These are phyloP conservation scores for Columba guinea DNA, from an alignment of 2,797 vertebrate species.

Conservation along the genomic window DNA sequence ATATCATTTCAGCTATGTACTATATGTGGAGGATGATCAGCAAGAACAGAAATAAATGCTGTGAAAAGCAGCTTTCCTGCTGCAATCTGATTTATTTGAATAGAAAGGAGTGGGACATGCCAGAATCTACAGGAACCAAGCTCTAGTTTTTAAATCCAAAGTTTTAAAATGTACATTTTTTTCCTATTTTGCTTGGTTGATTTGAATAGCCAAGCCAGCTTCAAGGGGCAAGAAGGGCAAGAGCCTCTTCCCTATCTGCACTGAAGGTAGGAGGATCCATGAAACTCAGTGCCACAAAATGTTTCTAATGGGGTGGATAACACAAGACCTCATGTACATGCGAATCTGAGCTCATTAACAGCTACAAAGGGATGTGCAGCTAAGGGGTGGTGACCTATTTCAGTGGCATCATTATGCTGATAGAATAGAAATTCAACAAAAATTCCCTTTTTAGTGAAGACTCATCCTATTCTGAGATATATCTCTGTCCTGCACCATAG, in stretches of 20 bases:
- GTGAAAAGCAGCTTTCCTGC: background rate
- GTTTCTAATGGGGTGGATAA: background rate
- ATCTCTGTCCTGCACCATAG: background rate
- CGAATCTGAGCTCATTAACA: background rate
- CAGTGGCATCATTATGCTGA: background rate
- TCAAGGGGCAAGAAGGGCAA: background rate
- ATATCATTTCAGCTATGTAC: background rate
- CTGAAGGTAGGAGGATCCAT: background rate
- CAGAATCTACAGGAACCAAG: background rate
- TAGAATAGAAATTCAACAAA: background rate
- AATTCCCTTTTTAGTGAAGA: background rate
- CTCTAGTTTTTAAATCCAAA: background rate
- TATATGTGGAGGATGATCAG: background rate
- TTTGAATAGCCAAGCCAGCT: background rate
- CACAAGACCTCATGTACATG: background rate
- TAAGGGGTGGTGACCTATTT: background rate
- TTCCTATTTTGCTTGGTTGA: background rate
- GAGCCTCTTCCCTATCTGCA: background rate
- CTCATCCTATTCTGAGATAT: background rate
- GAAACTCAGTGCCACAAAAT: background rate
- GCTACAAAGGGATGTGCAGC: background rate
- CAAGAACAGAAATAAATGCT: background rate
- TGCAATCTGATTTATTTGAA: background rate
- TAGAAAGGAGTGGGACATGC: background rate
- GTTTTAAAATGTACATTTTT: background rate